Evolutionary conservation across 2,888 invertebrate genomes (phyloP).

Genomic region (Dicycla oo): DNA sequence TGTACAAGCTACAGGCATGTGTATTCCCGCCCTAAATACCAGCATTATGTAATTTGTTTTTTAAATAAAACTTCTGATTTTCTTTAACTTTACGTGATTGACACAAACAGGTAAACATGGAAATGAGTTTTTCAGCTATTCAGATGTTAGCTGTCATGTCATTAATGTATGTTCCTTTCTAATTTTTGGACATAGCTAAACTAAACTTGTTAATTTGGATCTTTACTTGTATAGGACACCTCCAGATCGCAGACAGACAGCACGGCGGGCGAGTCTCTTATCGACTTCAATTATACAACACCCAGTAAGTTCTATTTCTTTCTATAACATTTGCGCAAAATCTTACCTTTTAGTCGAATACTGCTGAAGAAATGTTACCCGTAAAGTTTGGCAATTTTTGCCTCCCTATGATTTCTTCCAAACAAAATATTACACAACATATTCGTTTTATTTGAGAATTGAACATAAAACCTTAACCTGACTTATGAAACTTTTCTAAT

Average conservation of each 20-base stretch:
- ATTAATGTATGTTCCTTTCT: not conserved
- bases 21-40: too few species aligned
- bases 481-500: too few species aligned
- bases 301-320: slow-evolving; percentile 74
- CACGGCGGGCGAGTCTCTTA: slow-evolving; percentile 81
- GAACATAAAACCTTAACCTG: too few species aligned
- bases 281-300: slow-evolving; percentile 84
- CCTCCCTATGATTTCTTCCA: not conserved
- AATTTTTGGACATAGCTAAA: too few species aligned
- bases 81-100: not conserved
- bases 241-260: slow-evolving; percentile 81
- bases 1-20: too few species aligned
- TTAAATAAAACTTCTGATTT: not conserved
- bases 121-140: not conserved
- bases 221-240: slow-evolving; percentile 72
- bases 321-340: not conserved
- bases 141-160: not conserved
- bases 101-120: not conserved
- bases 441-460: too few species aligned
- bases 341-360: not conserved
- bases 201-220: not conserved
- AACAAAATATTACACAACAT: not conserved
- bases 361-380: not conserved
- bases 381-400: not conserved
- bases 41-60: not conserved